Percentiles rank a stretch among this genome's conserved stretches.
Evolutionary conservation across 2,113 vertebrate species (phyloP).

Genomic region (Trichomycterus rosablanca): DNA sequence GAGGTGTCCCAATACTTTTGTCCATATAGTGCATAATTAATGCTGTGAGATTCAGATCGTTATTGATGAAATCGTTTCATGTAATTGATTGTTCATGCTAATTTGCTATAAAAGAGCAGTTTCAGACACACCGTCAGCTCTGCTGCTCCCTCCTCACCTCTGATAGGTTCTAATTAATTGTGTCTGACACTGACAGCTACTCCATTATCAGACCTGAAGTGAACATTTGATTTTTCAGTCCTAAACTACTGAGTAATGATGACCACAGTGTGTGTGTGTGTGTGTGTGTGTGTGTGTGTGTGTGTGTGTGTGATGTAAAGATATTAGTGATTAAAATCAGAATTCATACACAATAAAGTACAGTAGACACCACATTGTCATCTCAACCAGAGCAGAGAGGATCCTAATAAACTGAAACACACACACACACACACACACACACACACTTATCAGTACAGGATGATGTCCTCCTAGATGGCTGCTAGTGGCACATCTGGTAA

Average conservation of each 20-base stretch:
- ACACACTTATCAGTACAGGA: constrained; percentile 1
- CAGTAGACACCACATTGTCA: no score
- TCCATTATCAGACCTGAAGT: constrained; percentile 55
- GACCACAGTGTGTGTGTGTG: neutral
- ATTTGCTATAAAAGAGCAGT: constrained; percentile 26
- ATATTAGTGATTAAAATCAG: neutral
- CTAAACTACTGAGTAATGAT: constrained; percentile 26
- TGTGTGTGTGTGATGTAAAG: neutral
- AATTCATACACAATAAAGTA: no score
- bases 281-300: constrained; percentile 28
- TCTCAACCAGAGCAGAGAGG: no score
- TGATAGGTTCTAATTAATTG: constrained; percentile 62
- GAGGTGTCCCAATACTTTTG: no score
- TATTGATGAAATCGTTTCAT: no score
- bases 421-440: constrained; percentile 14
- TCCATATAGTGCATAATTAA: no score
- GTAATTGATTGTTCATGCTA: no score
- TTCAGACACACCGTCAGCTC: constrained; percentile 49
- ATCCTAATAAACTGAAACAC: neutral
- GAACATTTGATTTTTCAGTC: neutral
- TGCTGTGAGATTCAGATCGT: neutral
- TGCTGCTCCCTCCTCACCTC: constrained; percentile 49
- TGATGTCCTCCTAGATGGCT: no score
- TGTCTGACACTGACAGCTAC: constrained; percentile 60
- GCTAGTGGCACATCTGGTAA: no score